phyloP scores from a whole-genome alignment of 1,140 invertebrate genomes.

The Hyles euphorbiae region DNA sequence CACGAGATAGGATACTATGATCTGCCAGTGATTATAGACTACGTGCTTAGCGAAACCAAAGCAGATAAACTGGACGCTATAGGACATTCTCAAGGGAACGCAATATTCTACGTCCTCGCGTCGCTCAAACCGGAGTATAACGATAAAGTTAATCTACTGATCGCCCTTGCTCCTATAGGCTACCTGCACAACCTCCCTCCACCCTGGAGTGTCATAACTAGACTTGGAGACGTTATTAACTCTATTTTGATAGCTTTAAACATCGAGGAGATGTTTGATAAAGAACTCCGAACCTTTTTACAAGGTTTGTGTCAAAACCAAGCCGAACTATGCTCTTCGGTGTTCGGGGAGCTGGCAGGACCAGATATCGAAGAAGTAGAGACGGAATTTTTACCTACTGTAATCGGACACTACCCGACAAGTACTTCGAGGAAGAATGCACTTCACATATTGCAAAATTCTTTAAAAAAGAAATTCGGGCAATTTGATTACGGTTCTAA shows the following conservation, averaged over 20 bases:
- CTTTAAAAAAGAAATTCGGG: slow-evolving; percentile 48
- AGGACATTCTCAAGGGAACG: slow-evolving; percentile 67
- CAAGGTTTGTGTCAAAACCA: not conserved
- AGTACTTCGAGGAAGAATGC: slow-evolving; percentile 79
- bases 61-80: slow-evolving; percentile 72
- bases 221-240: not conserved
- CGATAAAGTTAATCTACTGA: slow-evolving; percentile 28
- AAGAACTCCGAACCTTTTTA: not conserved
- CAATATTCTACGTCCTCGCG: slow-evolving; percentile 50
- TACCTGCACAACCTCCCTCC: slow-evolving; percentile 8
- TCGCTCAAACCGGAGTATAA: slow-evolving; percentile 38
- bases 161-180: slow-evolving; percentile 19
- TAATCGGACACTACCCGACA: slow-evolving; percentile 19
- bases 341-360: slow-evolving; percentile 9
- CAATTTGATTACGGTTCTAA: slow-evolving; percentile 70
- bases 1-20: slow-evolving; percentile 27
- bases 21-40: slow-evolving; percentile 37
- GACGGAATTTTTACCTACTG: slow-evolving; percentile 11
- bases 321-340: not conserved
- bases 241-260: not conserved
- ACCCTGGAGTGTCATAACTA: not conserved
- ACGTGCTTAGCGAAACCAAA: slow-evolving; percentile 79
- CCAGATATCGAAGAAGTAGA: slow-evolving; percentile 25
- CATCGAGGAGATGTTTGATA: slow-evolving; percentile 5
- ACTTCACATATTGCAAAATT: slow-evolving; percentile 76